Conservation (phyloP, 2,888 invertebrate species). For the Phalera bucephala region DNA sequence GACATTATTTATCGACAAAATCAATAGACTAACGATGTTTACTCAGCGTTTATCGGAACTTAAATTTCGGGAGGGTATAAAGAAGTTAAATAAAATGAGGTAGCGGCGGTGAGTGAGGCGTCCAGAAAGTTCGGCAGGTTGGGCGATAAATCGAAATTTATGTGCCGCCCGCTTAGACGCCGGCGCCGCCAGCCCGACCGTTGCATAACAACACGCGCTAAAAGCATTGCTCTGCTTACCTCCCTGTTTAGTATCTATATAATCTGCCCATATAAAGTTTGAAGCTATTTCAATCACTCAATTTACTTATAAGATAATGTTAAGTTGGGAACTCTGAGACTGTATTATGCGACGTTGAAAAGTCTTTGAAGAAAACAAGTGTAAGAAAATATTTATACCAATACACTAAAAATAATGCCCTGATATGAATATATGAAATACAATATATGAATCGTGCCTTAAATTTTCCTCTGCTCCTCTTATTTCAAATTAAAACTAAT, state of each 20-base stretch:
- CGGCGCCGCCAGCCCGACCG: conserved; percentile 20
- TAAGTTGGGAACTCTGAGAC: no score
- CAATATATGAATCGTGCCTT: no score
- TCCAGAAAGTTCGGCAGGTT: no score
- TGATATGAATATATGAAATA: no score
- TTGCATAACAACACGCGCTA: conserved; percentile 50
- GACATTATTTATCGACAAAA: no score
- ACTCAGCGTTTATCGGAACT: conserved; percentile 53
- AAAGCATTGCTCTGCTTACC: conserved; percentile 54
- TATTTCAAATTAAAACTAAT: no score
- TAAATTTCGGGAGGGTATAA: conserved; percentile 53
- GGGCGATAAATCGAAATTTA: conserved; percentile 71
- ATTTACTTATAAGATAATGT: background rate
- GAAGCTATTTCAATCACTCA: background rate
- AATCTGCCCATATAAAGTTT: background rate
- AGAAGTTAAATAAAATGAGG: conserved; percentile 75
- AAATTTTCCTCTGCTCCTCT: no score
- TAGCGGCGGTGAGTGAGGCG: no score
- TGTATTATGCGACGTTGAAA: background rate
- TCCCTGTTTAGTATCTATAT: conserved; percentile 22
- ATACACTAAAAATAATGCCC: no score
- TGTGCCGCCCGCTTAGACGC: conserved; percentile 13
- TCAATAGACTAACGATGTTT: no score
- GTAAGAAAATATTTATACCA: no score
- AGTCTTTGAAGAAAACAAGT: background rate